Conservation (phyloP, 2,797 vertebrate species). For the Pseudochirops cupreus region DNA sequence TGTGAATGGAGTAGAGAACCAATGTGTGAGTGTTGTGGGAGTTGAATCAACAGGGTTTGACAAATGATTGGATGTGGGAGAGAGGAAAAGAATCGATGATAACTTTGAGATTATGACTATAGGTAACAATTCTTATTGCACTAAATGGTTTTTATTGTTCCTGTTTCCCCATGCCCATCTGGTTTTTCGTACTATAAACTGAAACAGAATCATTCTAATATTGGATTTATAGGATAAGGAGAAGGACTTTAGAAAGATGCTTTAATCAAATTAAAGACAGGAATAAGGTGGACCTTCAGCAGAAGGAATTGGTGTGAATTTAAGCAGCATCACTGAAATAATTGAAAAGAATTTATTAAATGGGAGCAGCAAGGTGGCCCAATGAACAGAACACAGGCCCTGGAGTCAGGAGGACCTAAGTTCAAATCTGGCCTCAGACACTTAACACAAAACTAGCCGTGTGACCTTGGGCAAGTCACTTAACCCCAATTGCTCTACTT, state of each 20-base stretch:
- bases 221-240: slow-evolving; percentile 27
- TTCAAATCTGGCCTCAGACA: too few relatives aligned
- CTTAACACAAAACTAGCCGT: too few relatives aligned
- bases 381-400: too few relatives aligned
- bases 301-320: slow-evolving; percentile 15
- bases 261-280: slow-evolving; percentile 14
- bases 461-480: too few relatives aligned
- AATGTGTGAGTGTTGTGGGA: background rate
- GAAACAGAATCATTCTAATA: slow-evolving; percentile 47
- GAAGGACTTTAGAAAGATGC: background rate
- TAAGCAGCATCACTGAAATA: background rate
- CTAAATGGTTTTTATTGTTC: slow-evolving; percentile 23
- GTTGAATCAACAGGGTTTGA: background rate
- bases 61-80: background rate
- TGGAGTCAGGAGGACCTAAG: too few relatives aligned
- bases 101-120: background rate
- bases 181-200: slow-evolving; percentile 44
- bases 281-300: slow-evolving; percentile 21
- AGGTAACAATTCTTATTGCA: background rate
- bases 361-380: too few relatives aligned
- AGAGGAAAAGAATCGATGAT: background rate
- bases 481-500: too few relatives aligned
- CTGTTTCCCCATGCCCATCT: background rate
- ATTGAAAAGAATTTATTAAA: background rate
- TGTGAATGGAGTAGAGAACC: background rate